Percentiles rank a stretch among this genome's conserved stretches.
phyloP scores from a whole-genome alignment of 2,113 vertebrate genomes.

The Chaetura pelagica region DNA sequence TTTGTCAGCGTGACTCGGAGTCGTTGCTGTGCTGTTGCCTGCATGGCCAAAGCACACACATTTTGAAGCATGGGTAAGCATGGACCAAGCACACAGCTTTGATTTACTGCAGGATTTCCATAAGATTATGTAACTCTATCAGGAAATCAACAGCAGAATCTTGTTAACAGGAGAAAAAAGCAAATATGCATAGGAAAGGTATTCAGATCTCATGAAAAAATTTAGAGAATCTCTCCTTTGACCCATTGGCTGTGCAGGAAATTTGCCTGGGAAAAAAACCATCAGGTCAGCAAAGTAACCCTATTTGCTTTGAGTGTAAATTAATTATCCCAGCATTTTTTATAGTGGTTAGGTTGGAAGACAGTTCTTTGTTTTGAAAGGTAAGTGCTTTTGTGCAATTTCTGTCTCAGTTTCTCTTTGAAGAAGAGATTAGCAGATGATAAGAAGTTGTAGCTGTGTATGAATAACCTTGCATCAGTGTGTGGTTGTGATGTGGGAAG shows the following conservation, averaged over 20 bases:
- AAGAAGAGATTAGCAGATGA: background rate
- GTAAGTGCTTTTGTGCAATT: background rate
- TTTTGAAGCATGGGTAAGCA: rapidly evolving
- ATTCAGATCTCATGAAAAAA: constrained; percentile 4
- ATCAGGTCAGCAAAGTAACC: background rate
- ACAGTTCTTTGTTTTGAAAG: background rate
- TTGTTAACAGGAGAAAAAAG: background rate
- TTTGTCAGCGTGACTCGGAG: background rate
- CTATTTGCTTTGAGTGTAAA: background rate
- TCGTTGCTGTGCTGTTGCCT: rapidly evolving
- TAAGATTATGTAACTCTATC: background rate
- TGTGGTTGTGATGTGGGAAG: background rate
- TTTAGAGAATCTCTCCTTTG: background rate
- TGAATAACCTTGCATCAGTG: background rate
- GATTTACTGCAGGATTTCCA: background rate
- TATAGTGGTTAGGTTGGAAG: background rate
- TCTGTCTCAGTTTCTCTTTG: background rate
- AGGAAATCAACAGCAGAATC: background rate
- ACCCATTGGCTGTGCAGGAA: background rate
- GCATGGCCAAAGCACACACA: background rate
- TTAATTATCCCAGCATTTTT: background rate
- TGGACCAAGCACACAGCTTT: background rate
- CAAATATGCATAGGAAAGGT: background rate
- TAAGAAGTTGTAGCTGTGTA: background rate
- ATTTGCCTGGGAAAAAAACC: background rate